These are phyloP conservation scores for Amblyopsis hoosieri DNA, from an alignment of 2,797 vertebrate genomes.

Conservation along the genomic window DNA sequence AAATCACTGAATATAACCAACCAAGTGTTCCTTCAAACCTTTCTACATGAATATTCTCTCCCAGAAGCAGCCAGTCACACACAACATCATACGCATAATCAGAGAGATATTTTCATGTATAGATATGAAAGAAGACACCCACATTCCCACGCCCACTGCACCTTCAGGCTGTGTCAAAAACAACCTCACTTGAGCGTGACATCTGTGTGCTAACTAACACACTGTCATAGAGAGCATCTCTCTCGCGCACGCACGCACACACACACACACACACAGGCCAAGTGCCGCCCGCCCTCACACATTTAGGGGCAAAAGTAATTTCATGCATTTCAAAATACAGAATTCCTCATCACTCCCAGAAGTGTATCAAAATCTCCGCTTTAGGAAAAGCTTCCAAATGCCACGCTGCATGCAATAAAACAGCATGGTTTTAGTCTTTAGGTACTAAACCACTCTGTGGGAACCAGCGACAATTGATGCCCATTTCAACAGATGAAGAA, in stretches of 20 bases:
- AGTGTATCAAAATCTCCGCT: slow-evolving; percentile 14
- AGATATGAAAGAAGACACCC: slow-evolving; percentile 71
- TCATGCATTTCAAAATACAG: slow-evolving; percentile 25
- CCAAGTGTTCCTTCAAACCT: too few species aligned
- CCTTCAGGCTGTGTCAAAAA: slow-evolving; percentile 56
- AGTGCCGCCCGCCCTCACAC: slow-evolving; percentile 16
- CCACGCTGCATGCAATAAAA: slow-evolving; percentile 2
- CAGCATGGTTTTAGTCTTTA: slow-evolving; percentile 33
- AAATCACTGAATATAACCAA: too few species aligned
- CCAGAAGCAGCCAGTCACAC: slow-evolving; percentile 69
- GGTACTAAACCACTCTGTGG: slow-evolving; percentile 36
- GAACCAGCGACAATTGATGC: slow-evolving; percentile 47
- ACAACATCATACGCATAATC: slow-evolving; percentile 69
- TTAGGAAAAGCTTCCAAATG: slow-evolving; percentile 10
- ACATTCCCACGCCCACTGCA: slow-evolving; percentile 67
- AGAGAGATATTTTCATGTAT: slow-evolving; percentile 22
- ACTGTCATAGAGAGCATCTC: slow-evolving; percentile 31
- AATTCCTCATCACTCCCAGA: slow-evolving; percentile 14
- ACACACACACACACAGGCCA: not conserved
- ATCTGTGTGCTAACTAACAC: slow-evolving; percentile 53
- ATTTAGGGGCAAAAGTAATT: slow-evolving; percentile 39
- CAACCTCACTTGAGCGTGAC: slow-evolving; percentile 46
- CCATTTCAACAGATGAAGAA: slow-evolving; percentile 51
- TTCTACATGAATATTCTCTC: slow-evolving; percentile 23
- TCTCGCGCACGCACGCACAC: slow-evolving; percentile 4